These are phyloP conservation scores for Geotrupes spiniger DNA, from an alignment of 2,888 invertebrate genomes.

Conservation along the genomic window DNA sequence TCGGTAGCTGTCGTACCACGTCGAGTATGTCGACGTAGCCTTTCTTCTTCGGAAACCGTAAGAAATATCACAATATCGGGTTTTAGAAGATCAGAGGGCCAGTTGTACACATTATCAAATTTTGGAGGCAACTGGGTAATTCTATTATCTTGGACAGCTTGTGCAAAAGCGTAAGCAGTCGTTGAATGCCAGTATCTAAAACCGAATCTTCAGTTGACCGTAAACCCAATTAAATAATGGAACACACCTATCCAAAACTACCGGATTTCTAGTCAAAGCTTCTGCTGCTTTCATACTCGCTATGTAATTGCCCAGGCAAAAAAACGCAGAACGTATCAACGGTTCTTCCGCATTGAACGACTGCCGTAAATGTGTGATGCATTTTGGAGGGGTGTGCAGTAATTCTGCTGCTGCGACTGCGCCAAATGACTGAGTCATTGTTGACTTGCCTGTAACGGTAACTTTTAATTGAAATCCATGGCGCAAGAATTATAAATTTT, in stretches of 20 bases:
- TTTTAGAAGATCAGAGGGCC: constrained; percentile 50
- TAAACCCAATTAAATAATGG: constrained; percentile 15
- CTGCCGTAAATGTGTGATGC: constrained; percentile 40
- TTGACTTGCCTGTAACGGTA: constrained; percentile 48
- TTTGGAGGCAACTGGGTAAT: constrained; percentile 36
- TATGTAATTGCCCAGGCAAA: constrained; percentile 52
- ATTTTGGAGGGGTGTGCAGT: constrained; percentile 47
- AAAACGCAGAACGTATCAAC: constrained; percentile 47
- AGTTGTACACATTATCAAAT: constrained; percentile 42
- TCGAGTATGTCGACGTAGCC: constrained; percentile 41
- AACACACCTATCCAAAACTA: constrained; percentile 50
- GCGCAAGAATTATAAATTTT: too few species aligned
- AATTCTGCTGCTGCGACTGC: constrained; percentile 39
- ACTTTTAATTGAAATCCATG: background rate
- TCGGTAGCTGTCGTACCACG: constrained; percentile 35
- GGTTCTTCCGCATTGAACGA: constrained; percentile 43
- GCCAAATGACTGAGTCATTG: constrained; percentile 42
- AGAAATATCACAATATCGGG: constrained; percentile 50
- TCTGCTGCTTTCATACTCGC: constrained; percentile 45
- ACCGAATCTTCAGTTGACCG: background rate
- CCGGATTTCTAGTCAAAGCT: constrained; percentile 40
- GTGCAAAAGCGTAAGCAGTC: constrained; percentile 48
- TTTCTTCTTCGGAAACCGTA: constrained; percentile 46
- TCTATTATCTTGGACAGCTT: constrained; percentile 37
- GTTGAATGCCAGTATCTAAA: constrained; percentile 53